Evolutionary conservation across 2,797 vertebrate species (phyloP).

Genomic region (Cyprinella venusta): DNA sequence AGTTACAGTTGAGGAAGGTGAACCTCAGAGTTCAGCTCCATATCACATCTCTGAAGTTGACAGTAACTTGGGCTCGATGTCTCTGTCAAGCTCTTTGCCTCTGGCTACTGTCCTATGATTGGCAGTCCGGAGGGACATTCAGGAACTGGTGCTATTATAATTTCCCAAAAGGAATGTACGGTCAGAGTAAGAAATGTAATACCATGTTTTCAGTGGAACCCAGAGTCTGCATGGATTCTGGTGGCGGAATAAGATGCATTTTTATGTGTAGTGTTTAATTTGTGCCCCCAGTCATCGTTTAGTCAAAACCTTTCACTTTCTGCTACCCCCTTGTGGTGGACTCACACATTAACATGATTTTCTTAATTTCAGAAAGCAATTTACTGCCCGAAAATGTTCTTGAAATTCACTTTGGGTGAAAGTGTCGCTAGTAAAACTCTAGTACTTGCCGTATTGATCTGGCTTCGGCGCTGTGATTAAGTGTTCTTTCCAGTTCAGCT

Average conservation of each 20-base stretch:
- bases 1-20: slow-evolving; percentile 46
- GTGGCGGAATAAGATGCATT: background rate
- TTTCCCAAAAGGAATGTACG: slow-evolving; percentile 72
- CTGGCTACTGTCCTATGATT: slow-evolving; percentile 69
- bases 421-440: slow-evolving; percentile 4
- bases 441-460: slow-evolving; percentile 17
- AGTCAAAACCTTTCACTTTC: background rate
- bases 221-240: background rate
- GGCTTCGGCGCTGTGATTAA: background rate
- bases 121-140: slow-evolving; percentile 60
- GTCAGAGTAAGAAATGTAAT: slow-evolving; percentile 75
- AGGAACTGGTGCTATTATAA: slow-evolving; percentile 59
- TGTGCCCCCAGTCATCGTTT: background rate
- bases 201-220: slow-evolving; percentile 62
- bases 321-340: slow-evolving; percentile 18
- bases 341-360: background rate
- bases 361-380: background rate
- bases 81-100: slow-evolving; percentile 69
- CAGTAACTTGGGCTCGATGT: slow-evolving; percentile 73
- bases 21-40: slow-evolving; percentile 55
- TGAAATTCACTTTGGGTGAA: slow-evolving; percentile 11
- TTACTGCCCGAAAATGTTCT: background rate
- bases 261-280: background rate
- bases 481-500: slow-evolving; percentile 34
- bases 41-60: slow-evolving; percentile 67